Evolutionary conservation across 2,797 vertebrate species (phyloP), one percentile per base, ranked within the genome.

Genomic region (Scolopax rusticola): DNA sequence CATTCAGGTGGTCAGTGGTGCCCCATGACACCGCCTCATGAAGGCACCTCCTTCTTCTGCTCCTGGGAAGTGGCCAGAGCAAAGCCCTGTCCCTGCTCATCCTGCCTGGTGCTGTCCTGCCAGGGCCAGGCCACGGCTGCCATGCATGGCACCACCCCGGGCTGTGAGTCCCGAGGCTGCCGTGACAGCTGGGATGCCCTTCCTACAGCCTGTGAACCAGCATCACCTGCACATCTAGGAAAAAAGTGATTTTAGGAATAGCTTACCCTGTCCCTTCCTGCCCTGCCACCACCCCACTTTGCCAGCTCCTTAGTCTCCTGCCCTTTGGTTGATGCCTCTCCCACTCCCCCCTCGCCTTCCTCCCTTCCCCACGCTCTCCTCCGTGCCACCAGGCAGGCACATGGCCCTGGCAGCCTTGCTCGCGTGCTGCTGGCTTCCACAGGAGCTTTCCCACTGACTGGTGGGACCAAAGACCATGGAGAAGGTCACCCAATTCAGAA

Each of bases 401-500:
- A 1, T 19, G 74, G 33, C 50, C 2, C 0, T 13, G 4, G 27
- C 47, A 89, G 43, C 43, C 63, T 76, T 76, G 32, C 60, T 63
- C 2, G 1, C 0, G 2, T 0, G 2, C n/a, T 80, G 61, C 28
- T 50, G 53, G 15, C 32, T n/a, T n/a, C 68, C 47, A 9, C 8
- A 2, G 15, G 14, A 70, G 57, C 33, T 68, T 87, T 67, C 47
- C 33, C 23, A 53, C 14, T 8, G n/a, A n/a, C 21, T 65, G 57
- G 27, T 1, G 3, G 20, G 24, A 81, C 13, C 23, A 78, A 63
- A 60, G 79, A 45, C 13, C 9, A 33, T 36, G 28, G 43, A 61
- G 32, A 75, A 81, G 25, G 54, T 61, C 53, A 79, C 50, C 36
- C 15, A 2, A 15, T 59, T 59, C 33, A 36, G 23, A 25, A 36